Base-by-base conservation (phyloP, 2,888 invertebrate genomes). In the Pachymerium ferrugineum region DNA sequence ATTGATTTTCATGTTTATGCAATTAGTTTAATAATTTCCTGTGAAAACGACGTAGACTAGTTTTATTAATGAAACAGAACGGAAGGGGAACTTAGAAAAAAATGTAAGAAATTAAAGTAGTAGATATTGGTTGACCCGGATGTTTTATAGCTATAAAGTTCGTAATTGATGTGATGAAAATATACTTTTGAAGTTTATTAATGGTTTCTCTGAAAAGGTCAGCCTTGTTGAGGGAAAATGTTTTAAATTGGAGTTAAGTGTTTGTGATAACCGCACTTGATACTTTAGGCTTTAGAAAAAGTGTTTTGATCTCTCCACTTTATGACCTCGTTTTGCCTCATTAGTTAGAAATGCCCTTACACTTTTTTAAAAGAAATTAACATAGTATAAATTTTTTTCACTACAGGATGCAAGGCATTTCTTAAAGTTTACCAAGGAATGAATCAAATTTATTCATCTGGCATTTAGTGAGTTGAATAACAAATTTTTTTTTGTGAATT, bases 371-470 rank as follows among this genome's bases (percentile, higher is more conserved):
- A 38, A 38, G 5, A 38, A 38, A 38, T 25, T 28, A 6, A 10
- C 8, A 54, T n/a, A 62, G 28, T 28, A 62, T 28, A 54, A 54
- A 54, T 54, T 25, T 25, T 1, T 25, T 22, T 72, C 28, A 19
- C 33, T 68, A 73, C 77, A 77, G 82, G 82, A 76, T 80, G 80
- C 30, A 80, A 81, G 35, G 83, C 83, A 25, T 84, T 84, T 77
- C 80, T 84, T 76, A 86, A 86, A 85, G 89, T 96, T 76, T 96
- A 95, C 85, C 94, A 95, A 84, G 93, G 93, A 78, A 90, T 94
- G 82, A 89, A 90, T 76, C 93, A 93, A 75, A 90, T 95, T 74
- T 94, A 93, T 82, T 93, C 93, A 0, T 93, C 94, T 77, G 92
- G 90, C 54, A 85, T 90, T 16, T 90, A 91, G 85, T 85, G 80